Conservation (phyloP, 2,797 vertebrate species). For the Taeniopygia guttata region DNA sequence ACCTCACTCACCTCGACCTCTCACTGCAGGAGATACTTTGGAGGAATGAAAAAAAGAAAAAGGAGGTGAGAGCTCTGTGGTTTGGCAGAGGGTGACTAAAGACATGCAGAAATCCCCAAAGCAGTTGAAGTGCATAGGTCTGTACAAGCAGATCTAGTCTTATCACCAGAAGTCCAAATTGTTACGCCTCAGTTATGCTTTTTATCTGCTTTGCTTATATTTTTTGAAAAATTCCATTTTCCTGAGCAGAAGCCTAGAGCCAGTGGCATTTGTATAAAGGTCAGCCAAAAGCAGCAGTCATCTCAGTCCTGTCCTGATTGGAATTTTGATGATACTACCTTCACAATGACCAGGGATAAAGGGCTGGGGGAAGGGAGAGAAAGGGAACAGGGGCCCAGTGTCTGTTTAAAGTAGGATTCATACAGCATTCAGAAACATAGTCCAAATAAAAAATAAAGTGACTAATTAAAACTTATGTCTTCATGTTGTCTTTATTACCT, state of each 20-base stretch:
- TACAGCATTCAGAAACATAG: not conserved
- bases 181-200: not conserved
- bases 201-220: not conserved
- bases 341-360: not conserved
- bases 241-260: not conserved
- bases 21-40: not conserved
- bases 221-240: not conserved
- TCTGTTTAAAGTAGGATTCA: not conserved
- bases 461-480: not conserved
- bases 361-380: not conserved
- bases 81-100: not conserved
- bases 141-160: not conserved
- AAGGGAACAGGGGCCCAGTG: not conserved
- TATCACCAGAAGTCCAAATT: not conserved
- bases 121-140: not conserved
- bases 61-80: not conserved
- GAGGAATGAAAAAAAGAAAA: not conserved
- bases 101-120: not conserved
- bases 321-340: not conserved
- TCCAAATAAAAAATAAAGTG: not conserved
- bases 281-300: not conserved
- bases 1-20: slow-evolving; percentile 29
- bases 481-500: not conserved
- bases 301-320: not conserved
- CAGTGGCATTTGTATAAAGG: not conserved